These are phyloP conservation scores for Pseudomyrmex pallidus DNA, from an alignment of 1,140 invertebrate species.

Conservation along the genomic window DNA sequence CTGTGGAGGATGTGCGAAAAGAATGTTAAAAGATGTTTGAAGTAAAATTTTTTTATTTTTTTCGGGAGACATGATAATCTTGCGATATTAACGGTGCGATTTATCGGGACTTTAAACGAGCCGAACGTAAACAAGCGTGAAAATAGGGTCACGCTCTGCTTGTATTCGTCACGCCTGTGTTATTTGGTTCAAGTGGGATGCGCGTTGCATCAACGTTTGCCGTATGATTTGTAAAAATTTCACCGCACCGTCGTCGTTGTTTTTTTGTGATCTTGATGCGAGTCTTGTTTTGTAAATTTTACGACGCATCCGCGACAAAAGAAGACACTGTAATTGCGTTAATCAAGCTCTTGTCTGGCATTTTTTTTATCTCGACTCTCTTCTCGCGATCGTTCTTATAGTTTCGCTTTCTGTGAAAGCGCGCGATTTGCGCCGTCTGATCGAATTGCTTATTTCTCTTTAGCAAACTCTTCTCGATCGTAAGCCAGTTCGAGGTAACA, in stretches of 20 bases:
- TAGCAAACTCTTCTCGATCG: neutral
- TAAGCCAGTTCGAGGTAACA: conserved; percentile 38
- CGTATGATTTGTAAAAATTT: neutral
- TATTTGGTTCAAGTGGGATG: conserved; percentile 32
- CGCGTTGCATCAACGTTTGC: conserved; percentile 29
- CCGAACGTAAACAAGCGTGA: conserved; percentile 35
- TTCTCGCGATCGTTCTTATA: neutral
- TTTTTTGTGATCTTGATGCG: neutral
- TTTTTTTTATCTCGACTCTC: conserved; percentile 37
- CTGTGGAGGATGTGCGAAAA: too few species aligned
- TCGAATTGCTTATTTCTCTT: conserved; percentile 61
- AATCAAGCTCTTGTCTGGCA: neutral
- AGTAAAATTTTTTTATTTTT: neutral
- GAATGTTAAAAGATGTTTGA: neutral
- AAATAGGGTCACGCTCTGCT: conserved; percentile 25
- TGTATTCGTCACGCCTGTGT: conserved; percentile 26
- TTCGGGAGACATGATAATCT: neutral
- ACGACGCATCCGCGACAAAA: neutral
- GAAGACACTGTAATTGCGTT: conserved; percentile 5
- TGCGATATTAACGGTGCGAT: neutral
- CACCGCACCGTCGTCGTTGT: neutral
- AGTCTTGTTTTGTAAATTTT: neutral
- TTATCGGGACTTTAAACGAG: neutral
- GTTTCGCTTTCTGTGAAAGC: conserved; percentile 61
- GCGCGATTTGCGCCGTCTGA: conserved; percentile 54